Evolutionary conservation across 2,113 vertebrate species (phyloP), one percentile per base, ranked within the genome.

Genomic region (Ciconia stormi): DNA sequence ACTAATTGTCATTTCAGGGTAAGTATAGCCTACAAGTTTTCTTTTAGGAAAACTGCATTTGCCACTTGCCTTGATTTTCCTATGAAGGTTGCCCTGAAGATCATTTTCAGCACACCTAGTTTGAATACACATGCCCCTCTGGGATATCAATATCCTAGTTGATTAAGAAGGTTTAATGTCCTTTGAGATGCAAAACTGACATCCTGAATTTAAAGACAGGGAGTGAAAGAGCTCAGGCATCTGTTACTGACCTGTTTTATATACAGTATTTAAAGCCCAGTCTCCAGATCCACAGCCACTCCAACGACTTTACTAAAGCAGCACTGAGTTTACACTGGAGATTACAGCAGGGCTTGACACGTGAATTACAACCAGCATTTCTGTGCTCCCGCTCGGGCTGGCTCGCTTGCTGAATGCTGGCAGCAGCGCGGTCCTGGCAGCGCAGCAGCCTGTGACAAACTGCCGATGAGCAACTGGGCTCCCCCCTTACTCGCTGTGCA

Each of bases 391-490:
- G 5, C 66, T 55, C 0, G 1, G 87, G 84, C 74, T 72, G 70
- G 22, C 74, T 79, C 0, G 1, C 46, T 53, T 27, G 89, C 55
- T 1, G 13, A 53, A 26, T 0, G 38, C 78, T 88, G 78, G 87
- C 96, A 86, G 71, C 9, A 9, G 59, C 3, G 0, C 1, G 0
- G 74, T 6, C 52, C 73, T 72, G 74, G 94, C 92, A 63, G 71
- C 0, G 14, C 80, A 32, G 65, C 90, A 55, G 86, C 86, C 90
- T n/a, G 73, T 89, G 86, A 93, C 80, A 91, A 93, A 92, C 13
- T 46, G 82, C 69, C 0, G 0, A 1, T 2, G 46, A 69, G 69
- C 7, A 2, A 62, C 40, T 2, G 2, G 38, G 47, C 4, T 6
- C 61, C 63, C 40, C 49, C 74, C 8, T 21, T 7, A 4, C 73